These are phyloP conservation scores for Lordiphosa clarofinis DNA, from an alignment of 1,140 invertebrate species.

Conservation along the genomic window DNA sequence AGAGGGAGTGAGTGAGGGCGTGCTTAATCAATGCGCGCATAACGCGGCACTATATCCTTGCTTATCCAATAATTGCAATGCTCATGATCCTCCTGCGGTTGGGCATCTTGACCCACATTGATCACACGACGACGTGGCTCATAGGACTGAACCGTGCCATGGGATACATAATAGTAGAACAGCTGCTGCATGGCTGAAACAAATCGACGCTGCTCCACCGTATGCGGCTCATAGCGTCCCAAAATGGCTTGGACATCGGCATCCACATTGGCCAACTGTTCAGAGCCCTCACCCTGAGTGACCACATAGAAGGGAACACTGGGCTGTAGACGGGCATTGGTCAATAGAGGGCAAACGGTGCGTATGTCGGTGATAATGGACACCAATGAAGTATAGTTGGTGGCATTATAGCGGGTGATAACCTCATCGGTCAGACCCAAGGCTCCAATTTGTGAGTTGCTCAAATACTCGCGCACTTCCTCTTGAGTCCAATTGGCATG, in stretches of 20 bases:
- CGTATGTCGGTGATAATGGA: slow-evolving; percentile 89
- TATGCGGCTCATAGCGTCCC: slow-evolving; percentile 86
- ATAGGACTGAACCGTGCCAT: slow-evolving; percentile 83
- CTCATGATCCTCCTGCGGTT: slow-evolving; percentile 83
- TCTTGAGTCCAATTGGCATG: slow-evolving; percentile 84
- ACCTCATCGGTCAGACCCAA: slow-evolving; percentile 83
- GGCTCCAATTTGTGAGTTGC: slow-evolving; percentile 84
- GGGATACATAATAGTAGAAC: slow-evolving; percentile 90
- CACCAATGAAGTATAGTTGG: slow-evolving; percentile 83
- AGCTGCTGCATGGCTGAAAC: slow-evolving; percentile 89
- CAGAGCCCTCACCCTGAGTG: slow-evolving; percentile 82
- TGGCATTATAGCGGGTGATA: slow-evolving; percentile 84
- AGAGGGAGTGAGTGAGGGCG: slow-evolving; percentile 1
- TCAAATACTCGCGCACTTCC: slow-evolving; percentile 83
- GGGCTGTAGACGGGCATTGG: slow-evolving; percentile 82
- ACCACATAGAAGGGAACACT: slow-evolving; percentile 87
- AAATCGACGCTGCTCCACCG: slow-evolving; percentile 86
- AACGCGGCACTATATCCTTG: slow-evolving; percentile 86
- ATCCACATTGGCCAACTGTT: slow-evolving; percentile 83
- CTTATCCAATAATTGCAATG: slow-evolving; percentile 88
- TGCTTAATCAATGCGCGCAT: slow-evolving; percentile 81
- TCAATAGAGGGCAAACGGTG: slow-evolving; percentile 88
- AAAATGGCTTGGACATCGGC: slow-evolving; percentile 89
- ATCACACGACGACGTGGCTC: slow-evolving; percentile 82
- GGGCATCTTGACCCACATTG: slow-evolving; percentile 85